Base-by-base conservation (phyloP, 2,113 vertebrate species). In the Lates calcarifer region DNA sequence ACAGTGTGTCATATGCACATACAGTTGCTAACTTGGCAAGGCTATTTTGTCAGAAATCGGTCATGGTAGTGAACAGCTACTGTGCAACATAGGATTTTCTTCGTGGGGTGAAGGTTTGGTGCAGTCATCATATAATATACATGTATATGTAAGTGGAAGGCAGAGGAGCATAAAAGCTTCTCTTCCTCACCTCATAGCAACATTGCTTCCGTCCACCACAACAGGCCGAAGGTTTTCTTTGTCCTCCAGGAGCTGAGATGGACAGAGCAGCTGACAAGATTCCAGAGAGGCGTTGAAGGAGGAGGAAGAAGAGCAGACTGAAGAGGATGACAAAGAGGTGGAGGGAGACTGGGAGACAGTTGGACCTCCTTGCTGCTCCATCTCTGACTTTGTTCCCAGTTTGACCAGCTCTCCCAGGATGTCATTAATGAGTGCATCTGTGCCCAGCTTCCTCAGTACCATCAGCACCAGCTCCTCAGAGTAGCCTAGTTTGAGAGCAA, bases 391-490 rank as follows among this genome's bases (percentile, higher is more conserved):
- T 92, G 97, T 97, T 81, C 98, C 98, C 81, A 99, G 96, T 93
- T 99, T 99, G 77, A 99, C 97, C 92, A 99, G 96, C 91, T 99
- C 98, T 76, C 98, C 98, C 86, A 99, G 94, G 72, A 99, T 95
- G 90, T 99, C 98, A 72, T 99, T 99, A 90, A 97, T 99, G 91
- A 99, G 97, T 85, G 98, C 97, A 33, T 96, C 95, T 13, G 96
- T 95, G 85, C 98, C 98, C 84, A 99, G 95, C 90, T 99, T 99
- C 90, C 94, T 96, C 47, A 99, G 93, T 71, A 99, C 98, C 90
- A 98, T 95, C 86, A 96, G 95, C 87, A 99, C 96, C 86, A 99
- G 96, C 74, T 98, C 97, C 93, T 99, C 97, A 15, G 97, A 93
- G 90, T 99, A 99, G 86, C 98, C 98, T 66, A 99, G 94, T 85